A percentile compares a stretch with the other conserved stretches of the same genome.
phyloP scores from a whole-genome alignment of 2,113 vertebrate species.

The Mustela lutreola region DNA sequence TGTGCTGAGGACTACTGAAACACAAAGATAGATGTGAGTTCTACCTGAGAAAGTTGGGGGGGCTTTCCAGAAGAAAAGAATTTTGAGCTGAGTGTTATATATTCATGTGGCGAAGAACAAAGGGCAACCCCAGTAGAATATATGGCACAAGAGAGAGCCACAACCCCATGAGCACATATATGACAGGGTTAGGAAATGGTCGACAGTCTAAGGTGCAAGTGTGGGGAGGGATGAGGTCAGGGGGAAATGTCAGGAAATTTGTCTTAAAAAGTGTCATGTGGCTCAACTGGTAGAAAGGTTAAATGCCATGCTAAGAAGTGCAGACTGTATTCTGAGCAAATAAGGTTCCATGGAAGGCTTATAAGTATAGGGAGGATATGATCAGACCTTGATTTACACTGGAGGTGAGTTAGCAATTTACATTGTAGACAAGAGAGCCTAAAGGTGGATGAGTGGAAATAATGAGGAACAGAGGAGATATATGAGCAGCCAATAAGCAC shows the following conservation, averaged over 20 bases:
- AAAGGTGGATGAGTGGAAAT: background rate
- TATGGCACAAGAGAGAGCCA: background rate
- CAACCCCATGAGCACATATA: no score
- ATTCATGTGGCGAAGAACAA: background rate
- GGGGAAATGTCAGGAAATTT: background rate
- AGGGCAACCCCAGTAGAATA: background rate
- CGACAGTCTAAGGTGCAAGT: background rate
- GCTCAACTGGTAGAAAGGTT: background rate
- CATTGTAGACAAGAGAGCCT: background rate
- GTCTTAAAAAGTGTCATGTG: background rate
- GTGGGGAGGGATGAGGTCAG: background rate
- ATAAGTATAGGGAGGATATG: no score
- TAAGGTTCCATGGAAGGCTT: background rate
- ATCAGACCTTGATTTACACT: constrained; percentile 8
- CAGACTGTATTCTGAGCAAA: background rate
- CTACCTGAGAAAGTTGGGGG: background rate
- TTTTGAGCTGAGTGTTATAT: background rate
- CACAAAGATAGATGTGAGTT: background rate
- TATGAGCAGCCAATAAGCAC: background rate
- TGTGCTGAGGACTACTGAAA: background rate
- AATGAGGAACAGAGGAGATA: background rate
- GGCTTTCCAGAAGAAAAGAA: background rate
- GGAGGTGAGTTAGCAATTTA: constrained; percentile 17
- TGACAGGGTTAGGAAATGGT: background rate
- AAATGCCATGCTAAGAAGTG: background rate